Evolutionary conservation across 2,797 vertebrate genomes (phyloP), one percentile per base, ranked within the genome.

Genomic region (Poecilia wingei): DNA sequence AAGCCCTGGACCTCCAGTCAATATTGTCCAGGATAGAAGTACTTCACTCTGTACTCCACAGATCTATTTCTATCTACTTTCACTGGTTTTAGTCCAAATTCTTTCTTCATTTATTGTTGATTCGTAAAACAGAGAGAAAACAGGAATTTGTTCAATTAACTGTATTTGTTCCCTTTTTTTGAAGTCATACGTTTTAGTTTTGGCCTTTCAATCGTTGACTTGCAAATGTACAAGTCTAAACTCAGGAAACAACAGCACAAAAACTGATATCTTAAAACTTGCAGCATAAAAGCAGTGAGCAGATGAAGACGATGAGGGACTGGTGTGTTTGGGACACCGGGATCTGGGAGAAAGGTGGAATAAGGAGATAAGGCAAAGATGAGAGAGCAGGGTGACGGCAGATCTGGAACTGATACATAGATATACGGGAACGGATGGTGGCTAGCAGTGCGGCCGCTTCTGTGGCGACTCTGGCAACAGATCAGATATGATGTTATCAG

Each of bases 401-500:
- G 94, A 95, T 94, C 85, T 84, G 90, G 86, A 85, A 83, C 85
- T 80, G 95, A 93, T 94, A 92, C 1, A 14, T 75, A 79, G 84
- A 88, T 89, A 89, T 84, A 82, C 7, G 71, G 89, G 79, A 88
- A 88, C 28, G 78, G 75, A 83, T 61, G 81, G 88, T 20, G 79
- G 88, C 79, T 81, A 84, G 82, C 86, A 66, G 85, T 45, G 46
- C 59, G 74, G 82, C 14, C 36, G 73, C 72, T 80, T 45, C 77
- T 84, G 87, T 79, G 88, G 84, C 84, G 61, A 88, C 85, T 87
- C 87, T 86, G 91, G 89, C 87, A 87, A 72, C 82, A 87, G 94
- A 97, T 97, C 95, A 97, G 96, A 97, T 96, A 87, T 96, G 96
- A 97, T 96, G 87, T 92, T 97, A 97, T 97, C 95, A 43, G 82